A percentile compares a stretch with the other conserved stretches of the same genome.
Evolutionary conservation across 2,113 vertebrate genomes (phyloP).

Genomic region (Brachypodius melanocephalos): DNA sequence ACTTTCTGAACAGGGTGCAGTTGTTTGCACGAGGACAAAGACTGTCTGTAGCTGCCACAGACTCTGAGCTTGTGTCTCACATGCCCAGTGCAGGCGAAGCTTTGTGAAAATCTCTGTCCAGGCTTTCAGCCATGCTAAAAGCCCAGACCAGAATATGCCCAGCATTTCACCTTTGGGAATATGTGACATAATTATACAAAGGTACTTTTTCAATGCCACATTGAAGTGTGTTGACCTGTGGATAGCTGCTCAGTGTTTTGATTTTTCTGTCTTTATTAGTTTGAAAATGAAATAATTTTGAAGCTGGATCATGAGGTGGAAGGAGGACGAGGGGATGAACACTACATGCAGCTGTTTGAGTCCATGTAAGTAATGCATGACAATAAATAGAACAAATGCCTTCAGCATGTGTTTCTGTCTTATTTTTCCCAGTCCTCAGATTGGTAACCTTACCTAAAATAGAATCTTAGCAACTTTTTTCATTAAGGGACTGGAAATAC

Average conservation of each 20-base stretch:
- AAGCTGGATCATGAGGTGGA: conserved; percentile 97
- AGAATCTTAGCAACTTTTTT: not conserved
- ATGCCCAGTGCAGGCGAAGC: not conserved
- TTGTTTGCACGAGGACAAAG: not conserved
- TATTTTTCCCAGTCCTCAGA: not conserved
- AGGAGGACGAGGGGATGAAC: conserved; percentile 92
- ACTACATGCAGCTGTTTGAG: conserved; percentile 93
- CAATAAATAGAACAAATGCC: not conserved
- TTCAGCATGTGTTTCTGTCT: not conserved
- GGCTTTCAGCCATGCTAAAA: not conserved
- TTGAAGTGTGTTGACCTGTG: not conserved
- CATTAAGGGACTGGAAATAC: not conserved
- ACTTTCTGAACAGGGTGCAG: not conserved
- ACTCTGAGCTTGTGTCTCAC: not conserved
- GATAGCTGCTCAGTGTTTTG: not conserved
- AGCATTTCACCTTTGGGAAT: not conserved
- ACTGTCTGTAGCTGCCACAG: not conserved
- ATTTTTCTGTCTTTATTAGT: conserved; percentile 71
- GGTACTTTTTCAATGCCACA: not conserved
- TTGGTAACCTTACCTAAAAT: not conserved
- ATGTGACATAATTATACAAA: not conserved
- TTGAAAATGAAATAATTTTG: conserved; percentile 97
- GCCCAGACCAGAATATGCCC: not conserved
- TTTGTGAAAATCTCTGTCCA: not conserved
- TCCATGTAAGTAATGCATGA: conserved; percentile 80